Base-by-base conservation (phyloP, 1,140 invertebrate species). In the Trichogramma pretiosum region DNA sequence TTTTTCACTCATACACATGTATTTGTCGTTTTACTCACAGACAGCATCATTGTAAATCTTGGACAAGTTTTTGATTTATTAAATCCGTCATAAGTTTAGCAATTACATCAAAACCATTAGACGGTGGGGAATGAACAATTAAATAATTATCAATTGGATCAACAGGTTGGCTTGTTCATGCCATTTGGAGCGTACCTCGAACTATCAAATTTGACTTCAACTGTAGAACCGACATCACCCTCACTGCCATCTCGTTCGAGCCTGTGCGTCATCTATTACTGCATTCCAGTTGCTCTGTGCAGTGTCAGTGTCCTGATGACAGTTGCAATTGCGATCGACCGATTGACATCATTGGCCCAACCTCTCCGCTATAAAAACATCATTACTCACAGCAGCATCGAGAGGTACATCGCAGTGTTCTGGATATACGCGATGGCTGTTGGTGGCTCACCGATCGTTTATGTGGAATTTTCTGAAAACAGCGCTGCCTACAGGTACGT, bases 121-220 rank as follows among this genome's bases (percentile, higher is more conserved):
- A n/a, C n/a, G n/a, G n/a, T n/a, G n/a, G n/a, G n/a, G n/a, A n/a
- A n/a, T n/a, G n/a, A n/a, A n/a, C n/a, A n/a, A n/a, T n/a, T 46
- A n/a, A 34, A 37, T 43, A 23, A 23, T 48, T 24, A 45, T 3
- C 52, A n/a, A n/a, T n/a, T n/a, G n/a, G 40, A 53, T 56, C 53
- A 50, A 55, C 61, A 70, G 68, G 64, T 70, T 40, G 85, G 82
- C 0, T 67, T 86, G 38, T 75, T 84, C 51, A 80, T 87, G 74
- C 85, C 85, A 0, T 73, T 84, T 14, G 78, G 78, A 0, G 72
- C 80, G 42, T 75, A 78, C 52, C 60, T 80, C 46, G 77, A 81
- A 54, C 63, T 80, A n/a, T 69, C 72, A 14, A 66, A 71, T 19
- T 40, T 57, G 2, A n/a, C n/a, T n/a, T n/a, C n/a, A n/a, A n/a